Percentiles rank a stretch among this genome's conserved stretches.
These are phyloP conservation scores for Philypnodon macrostomus DNA, from an alignment of 2,797 vertebrate genomes.

Conservation along the genomic window DNA sequence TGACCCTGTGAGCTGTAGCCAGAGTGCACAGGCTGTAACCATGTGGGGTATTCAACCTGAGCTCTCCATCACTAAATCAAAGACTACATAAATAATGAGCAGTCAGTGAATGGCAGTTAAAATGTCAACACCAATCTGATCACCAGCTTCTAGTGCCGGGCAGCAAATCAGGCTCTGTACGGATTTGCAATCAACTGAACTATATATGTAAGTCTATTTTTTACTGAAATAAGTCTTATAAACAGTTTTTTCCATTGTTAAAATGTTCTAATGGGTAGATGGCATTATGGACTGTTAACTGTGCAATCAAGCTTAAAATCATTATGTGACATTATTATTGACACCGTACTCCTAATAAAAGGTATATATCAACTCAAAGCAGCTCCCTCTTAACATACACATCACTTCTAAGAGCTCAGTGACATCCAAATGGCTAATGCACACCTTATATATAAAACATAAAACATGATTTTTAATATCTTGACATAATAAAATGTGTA, in stretches of 20 bases:
- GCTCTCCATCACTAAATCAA: slow-evolving; percentile 39
- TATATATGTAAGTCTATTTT: not conserved
- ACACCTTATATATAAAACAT: slow-evolving; percentile 29
- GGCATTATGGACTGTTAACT: too few species aligned
- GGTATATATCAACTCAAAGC: too few species aligned
- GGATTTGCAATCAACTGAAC: slow-evolving; percentile 12
- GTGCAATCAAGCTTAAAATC: too few species aligned
- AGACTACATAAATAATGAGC: slow-evolving; percentile 46
- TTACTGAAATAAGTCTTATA: not conserved
- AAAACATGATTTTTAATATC: slow-evolving; percentile 38
- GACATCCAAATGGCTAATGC: slow-evolving; percentile 68
- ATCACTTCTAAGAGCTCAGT: slow-evolving; percentile 65
- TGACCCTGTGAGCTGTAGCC: slow-evolving; percentile 26
- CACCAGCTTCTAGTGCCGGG: slow-evolving; percentile 10
- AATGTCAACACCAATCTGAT: slow-evolving; percentile 39
- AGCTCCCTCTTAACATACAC: slow-evolving; percentile 74
- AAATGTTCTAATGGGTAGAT: too few species aligned
- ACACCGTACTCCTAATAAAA: too few species aligned
- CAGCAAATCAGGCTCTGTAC: slow-evolving; percentile 31
- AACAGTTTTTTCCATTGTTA: too few species aligned
- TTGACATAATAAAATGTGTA: slow-evolving; percentile 29
- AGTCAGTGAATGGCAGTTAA: slow-evolving; percentile 43
- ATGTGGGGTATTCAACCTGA: slow-evolving; percentile 21
- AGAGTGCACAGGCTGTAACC: slow-evolving; percentile 13
- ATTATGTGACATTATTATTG: too few species aligned